Evolutionary conservation across 35 echinoderm and acorn worm genomes (phyloP).

Genomic region (Stichopus chloronotus): DNA sequence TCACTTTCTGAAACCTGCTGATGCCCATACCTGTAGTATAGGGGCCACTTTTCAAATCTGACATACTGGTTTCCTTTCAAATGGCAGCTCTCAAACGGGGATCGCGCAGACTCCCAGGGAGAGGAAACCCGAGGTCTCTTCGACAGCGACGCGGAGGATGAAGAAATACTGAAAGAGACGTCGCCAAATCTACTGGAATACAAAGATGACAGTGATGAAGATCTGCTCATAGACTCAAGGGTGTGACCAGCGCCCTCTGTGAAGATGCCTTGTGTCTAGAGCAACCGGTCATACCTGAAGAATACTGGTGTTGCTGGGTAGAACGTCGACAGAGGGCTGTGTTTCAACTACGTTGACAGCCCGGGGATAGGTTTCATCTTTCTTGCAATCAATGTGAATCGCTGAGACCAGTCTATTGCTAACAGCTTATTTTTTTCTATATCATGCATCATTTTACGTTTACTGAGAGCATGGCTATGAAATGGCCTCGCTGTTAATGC

Average conservation of each 20-base stretch:
- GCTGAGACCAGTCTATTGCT: too few species aligned
- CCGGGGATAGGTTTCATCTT: not conserved
- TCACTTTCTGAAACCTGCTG: too few species aligned
- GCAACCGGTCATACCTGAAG: not conserved
- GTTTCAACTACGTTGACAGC: not conserved
- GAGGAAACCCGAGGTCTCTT: constrained; percentile 60
- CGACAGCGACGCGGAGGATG: constrained; percentile 74
- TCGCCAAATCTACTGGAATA: constrained; percentile 68
- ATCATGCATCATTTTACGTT: too few species aligned
- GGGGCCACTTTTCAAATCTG: too few species aligned
- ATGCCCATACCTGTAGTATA: too few species aligned
- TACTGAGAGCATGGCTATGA: too few species aligned
- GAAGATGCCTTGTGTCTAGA: not conserved
- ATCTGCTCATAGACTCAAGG: constrained; percentile 61
- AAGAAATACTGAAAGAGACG: constrained; percentile 74
- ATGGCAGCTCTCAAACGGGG: constrained; percentile 74
- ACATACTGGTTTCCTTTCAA: not conserved
- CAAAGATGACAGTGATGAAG: constrained; percentile 88
- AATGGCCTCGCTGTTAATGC: too few species aligned
- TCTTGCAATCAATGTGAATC: not conserved
- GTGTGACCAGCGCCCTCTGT: not conserved
- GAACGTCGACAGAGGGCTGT: not conserved
- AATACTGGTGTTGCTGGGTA: not conserved
- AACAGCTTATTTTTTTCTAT: too few species aligned
- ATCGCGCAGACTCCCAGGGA: constrained; percentile 40